phyloP scores from a whole-genome alignment of 2,888 invertebrate species.

The Eutolmus rufibarbis region DNA sequence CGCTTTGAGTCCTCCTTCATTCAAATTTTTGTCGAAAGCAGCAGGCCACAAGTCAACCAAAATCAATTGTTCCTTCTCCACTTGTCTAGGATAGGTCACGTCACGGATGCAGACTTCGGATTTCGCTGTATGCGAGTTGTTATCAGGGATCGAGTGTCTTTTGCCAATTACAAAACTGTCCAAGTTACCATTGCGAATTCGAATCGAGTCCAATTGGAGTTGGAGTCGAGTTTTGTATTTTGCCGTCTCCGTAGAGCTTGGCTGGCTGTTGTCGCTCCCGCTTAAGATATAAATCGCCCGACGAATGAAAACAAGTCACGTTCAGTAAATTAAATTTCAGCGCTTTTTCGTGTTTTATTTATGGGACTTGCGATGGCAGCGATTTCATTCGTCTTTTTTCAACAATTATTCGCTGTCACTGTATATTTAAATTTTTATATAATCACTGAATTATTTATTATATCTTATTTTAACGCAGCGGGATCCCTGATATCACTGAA shows the following conservation, averaged over 20 bases:
- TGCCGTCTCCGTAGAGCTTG: background rate
- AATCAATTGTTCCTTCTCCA: background rate
- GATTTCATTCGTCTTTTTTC: slow-evolving; percentile 15
- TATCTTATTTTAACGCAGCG: background rate
- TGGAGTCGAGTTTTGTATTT: slow-evolving; percentile 16
- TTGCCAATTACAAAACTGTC: slow-evolving; percentile 39
- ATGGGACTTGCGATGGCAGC: slow-evolving; percentile 42
- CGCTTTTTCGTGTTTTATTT: slow-evolving; percentile 47
- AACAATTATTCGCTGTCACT: slow-evolving; percentile 19
- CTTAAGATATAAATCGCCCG: slow-evolving; percentile 47
- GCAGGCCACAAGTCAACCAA: background rate
- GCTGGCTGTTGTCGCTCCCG: slow-evolving; percentile 30
- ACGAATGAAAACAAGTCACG: slow-evolving; percentile 46
- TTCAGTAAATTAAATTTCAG: slow-evolving; percentile 46
- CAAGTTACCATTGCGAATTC: slow-evolving; percentile 17
- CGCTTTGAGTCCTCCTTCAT: background rate
- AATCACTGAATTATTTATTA: slow-evolving; percentile 13
- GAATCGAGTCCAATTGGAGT: slow-evolving; percentile 21
- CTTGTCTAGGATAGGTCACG: background rate
- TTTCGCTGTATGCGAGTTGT: background rate
- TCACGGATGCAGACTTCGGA: background rate
- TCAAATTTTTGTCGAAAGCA: background rate
- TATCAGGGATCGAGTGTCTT: slow-evolving; percentile 33
- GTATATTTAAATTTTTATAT: slow-evolving; percentile 21
- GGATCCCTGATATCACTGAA: background rate